Conservation (phyloP, 1,140 invertebrate species). For the Lordiphosa collinella region DNA sequence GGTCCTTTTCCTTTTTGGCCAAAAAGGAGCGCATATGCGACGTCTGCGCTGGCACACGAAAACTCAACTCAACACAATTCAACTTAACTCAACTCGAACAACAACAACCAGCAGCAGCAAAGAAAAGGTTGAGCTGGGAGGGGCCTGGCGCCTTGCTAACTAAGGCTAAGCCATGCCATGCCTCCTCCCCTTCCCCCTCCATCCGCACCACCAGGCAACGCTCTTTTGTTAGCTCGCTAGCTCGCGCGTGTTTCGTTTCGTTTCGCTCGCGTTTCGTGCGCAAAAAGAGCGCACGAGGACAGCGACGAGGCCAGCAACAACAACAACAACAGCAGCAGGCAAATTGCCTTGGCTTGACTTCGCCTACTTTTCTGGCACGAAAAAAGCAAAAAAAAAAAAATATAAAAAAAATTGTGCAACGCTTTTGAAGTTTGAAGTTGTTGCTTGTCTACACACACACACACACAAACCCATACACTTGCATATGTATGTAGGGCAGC, state of each 20-base stretch:
- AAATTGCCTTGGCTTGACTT: conserved; percentile 40
- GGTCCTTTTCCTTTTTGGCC: conserved; percentile 44
- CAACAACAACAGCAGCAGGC: conserved; percentile 12
- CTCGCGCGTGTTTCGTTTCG: conserved; percentile 12
- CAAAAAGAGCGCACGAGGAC: conserved; percentile 56
- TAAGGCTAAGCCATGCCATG: conserved; percentile 41
- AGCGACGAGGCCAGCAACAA: conserved; percentile 19
- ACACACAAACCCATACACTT: background rate
- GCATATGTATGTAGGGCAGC: background rate
- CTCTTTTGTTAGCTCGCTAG: too few relatives aligned
- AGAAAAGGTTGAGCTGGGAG: background rate
- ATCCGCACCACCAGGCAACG: background rate
- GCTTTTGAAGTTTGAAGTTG: conserved; percentile 35
- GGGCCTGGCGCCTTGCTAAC: conserved; percentile 59
- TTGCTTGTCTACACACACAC: conserved; percentile 3
- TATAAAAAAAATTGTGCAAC: conserved; percentile 34
- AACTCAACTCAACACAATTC: conserved; percentile 51
- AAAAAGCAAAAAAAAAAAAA: conserved; percentile 1
- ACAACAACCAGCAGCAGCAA: conserved; percentile 16
- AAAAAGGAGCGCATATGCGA: conserved; percentile 61
- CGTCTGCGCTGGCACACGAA: conserved; percentile 64
- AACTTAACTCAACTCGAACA: conserved; percentile 56
- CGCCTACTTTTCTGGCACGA: conserved; percentile 18
- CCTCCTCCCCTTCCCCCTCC: background rate
- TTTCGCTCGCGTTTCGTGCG: conserved; percentile 30